Conservation (phyloP, 2,113 vertebrate genomes). For the Dicaeum eximium region DNA sequence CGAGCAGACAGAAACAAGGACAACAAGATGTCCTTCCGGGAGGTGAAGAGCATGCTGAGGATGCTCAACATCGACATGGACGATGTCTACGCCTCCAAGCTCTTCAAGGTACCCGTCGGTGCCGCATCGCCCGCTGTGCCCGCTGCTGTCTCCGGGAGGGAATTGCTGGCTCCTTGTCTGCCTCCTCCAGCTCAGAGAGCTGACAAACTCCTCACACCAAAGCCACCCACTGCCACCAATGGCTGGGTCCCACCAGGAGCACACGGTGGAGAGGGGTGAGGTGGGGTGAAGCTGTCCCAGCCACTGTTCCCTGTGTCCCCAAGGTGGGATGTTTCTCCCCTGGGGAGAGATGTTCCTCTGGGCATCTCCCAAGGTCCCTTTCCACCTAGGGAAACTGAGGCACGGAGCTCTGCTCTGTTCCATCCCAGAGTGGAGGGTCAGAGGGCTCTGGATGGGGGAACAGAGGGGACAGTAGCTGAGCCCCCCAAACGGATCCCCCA, state of each 20-base stretch:
- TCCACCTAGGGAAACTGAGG: background rate
- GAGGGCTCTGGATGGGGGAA: background rate
- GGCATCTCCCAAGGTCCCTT: background rate
- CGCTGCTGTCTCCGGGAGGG: rapidly evolving
- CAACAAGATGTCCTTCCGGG: conserved; percentile 93
- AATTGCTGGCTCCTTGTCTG: background rate
- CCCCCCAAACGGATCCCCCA: background rate
- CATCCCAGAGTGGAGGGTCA: background rate
- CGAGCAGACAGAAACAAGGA: conserved; percentile 90
- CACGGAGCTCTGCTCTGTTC: background rate
- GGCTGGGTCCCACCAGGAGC: background rate
- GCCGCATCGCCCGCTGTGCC: rapidly evolving
- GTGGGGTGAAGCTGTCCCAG: background rate
- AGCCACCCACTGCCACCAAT: rapidly evolving
- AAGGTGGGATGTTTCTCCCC: background rate
- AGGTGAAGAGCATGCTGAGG: conserved; percentile 87
- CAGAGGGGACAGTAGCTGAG: background rate
- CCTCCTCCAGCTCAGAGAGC: background rate
- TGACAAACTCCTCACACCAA: background rate
- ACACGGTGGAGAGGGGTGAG: background rate
- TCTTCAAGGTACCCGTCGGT: conserved; percentile 83
- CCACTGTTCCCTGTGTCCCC: background rate
- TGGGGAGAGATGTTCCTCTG: background rate
- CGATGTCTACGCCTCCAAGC: conserved; percentile 81
- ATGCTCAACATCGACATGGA: conserved; percentile 96